Base-by-base conservation (phyloP, 2,113 vertebrate genomes). In the Entosphenus tridentatus region DNA sequence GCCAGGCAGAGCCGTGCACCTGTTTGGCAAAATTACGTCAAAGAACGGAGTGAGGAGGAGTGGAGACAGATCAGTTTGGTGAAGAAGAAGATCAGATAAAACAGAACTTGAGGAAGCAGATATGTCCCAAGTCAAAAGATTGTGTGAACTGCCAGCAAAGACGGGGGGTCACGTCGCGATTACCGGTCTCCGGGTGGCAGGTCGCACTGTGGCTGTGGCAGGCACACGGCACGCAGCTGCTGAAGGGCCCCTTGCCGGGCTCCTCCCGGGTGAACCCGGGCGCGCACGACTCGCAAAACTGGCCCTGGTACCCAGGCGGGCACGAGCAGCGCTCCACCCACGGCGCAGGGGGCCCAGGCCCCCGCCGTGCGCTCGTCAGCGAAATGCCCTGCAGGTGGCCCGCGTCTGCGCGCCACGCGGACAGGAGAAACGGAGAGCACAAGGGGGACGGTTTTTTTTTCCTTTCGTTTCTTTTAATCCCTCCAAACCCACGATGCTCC, bases 241-340 rank as follows among this genome's bases (percentile, higher is more conserved):
- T 91, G 74, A 91, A 96, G 3, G 84, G 79, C 1, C 85, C 87
- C 0, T 85, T 82, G 62, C 78, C 74, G 0, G 82, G 87, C 0
- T 69, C 83, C 72, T 85, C 82, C 21, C 89, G 82, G 11, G 86
- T 80, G 77, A 87, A 91, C 11, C 89, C 87, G 2, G 79, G 12
- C 12, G 83, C 81, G 74, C 93, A 98, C 68, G 70, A 75, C 78
- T 95, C 89, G 70, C 93, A 98, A 71, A 92, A 89, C 75, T 95
- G 93, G 3, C 93, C 93, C 71, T 83, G 75, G 0, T 96, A 98
- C 1, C 88, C 93, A 13, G 75, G 77, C 0, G 89, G 92, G 59
- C 93, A 98, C 1, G 81, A 85, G 73, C 93, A 96, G 70, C 76
- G 83, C 77, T 98, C 93, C 72, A 96, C 92, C 93, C 92, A 96